Evolutionary conservation across 2,113 vertebrate species (phyloP), one percentile per base, ranked within the genome.

Genomic region (Hemiprocne comata): DNA sequence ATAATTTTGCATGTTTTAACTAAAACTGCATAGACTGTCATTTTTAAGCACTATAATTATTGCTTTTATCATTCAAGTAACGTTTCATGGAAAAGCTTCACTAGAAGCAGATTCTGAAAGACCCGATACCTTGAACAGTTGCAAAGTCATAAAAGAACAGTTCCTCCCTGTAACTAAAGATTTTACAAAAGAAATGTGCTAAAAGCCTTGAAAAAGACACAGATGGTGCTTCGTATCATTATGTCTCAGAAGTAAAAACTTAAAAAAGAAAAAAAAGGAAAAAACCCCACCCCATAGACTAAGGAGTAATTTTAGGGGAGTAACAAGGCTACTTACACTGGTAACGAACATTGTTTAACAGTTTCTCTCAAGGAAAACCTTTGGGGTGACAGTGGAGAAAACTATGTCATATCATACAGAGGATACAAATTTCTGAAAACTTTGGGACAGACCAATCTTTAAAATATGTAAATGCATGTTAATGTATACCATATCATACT

Each of bases 21-120:
- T 94, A 88, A 96, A 90, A 93, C 94, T 34, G 51, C 55, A 97
- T 20, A 72, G 83, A 74, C 79, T 93, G 64, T 94, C 66, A 95
- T 95, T 97, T 98, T 93, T 40, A 94, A 95, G 77, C 89, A 91
- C 61, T 82, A 34, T 96, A 97, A 97, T 96, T 97, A 97, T 70
- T 92, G 91, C 86, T 97, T 95, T 66, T 87, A 78, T 51, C n/a
- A 66, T 87, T 87, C 42, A 91, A 66, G 34, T 48, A 88, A 85
- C 3, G 8, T 71, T 95, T 87, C 73, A 89, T 18, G 11, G 11
- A 80, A 97, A 95, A 77, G 71, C 78, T 87, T 88, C 33, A 58
- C 54, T 83, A 89, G 78, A 89, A 90, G 42, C 31, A 89, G 60
- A 67, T 42, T 89, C 66, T 91, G 67, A 85, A 85, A 66, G 44